A percentile compares a stretch with the other conserved stretches of the same genome.
Evolutionary conservation across 2,797 vertebrate species (phyloP).

Genomic region (Xyrichtys novacula): DNA sequence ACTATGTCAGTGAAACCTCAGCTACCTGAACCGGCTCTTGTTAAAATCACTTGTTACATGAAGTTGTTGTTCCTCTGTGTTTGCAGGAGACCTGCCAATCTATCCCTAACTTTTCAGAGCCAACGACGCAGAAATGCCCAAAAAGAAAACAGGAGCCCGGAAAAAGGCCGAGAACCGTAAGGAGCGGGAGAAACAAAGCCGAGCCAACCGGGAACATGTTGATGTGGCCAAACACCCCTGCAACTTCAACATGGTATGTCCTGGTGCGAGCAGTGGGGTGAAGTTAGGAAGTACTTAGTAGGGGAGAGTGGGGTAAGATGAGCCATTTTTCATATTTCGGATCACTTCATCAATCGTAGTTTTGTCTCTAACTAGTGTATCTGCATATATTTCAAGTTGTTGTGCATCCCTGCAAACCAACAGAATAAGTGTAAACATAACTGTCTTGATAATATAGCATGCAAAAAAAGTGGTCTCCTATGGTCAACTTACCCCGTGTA

Average conservation of each 20-base stretch:
- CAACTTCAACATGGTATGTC: slow-evolving; percentile 91
- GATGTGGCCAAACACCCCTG: slow-evolving; percentile 97
- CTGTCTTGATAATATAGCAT: no score
- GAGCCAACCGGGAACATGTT: slow-evolving; percentile 89
- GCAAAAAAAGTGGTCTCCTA: no score
- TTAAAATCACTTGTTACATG: background rate
- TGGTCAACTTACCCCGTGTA: no score
- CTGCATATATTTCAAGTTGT: no score
- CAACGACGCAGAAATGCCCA: slow-evolving; percentile 87
- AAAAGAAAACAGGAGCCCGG: slow-evolving; percentile 97
- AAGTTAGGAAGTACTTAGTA: background rate
- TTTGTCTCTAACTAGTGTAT: no score
- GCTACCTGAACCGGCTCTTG: background rate
- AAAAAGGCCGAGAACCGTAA: slow-evolving; percentile 97
- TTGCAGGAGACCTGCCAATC: slow-evolving; percentile 13
- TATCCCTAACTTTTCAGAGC: background rate
- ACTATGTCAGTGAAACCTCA: background rate
- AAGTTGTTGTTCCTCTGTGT: background rate
- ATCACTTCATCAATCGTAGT: no score
- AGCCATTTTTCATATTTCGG: no score
- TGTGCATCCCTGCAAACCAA: no score
- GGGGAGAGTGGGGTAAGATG: no score
- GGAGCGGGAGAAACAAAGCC: slow-evolving; percentile 93
- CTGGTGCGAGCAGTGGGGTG: background rate
- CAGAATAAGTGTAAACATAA: no score